Percentiles rank a stretch among this genome's conserved stretches.
Conservation (phyloP, 2,113 vertebrate genomes). For the Pseudopodoces humilis region DNA sequence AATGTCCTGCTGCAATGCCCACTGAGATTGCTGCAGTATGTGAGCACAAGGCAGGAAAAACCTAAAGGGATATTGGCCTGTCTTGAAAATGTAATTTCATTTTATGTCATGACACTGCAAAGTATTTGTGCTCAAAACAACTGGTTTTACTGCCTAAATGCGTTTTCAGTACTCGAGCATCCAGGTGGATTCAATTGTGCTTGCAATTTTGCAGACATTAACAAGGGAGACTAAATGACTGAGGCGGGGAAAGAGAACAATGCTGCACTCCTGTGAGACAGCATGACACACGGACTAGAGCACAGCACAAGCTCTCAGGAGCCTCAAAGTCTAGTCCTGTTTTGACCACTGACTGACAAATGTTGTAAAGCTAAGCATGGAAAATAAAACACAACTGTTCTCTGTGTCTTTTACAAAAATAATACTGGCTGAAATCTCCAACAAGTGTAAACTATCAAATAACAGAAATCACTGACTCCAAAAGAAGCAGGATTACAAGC, state of each 20-base stretch:
- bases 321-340: background rate
- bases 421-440: background rate
- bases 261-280: background rate
- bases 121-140: slow-evolving; percentile 17
- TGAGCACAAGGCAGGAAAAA: background rate
- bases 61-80: background rate
- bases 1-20: background rate
- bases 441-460: background rate
- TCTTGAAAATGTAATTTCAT: background rate
- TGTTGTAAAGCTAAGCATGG: background rate
- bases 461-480: background rate
- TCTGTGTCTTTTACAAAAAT: background rate
- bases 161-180: slow-evolving; percentile 12
- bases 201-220: slow-evolving; percentile 38
- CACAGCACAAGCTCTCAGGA: background rate
- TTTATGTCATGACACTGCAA: background rate
- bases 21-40: background rate
- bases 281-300: background rate
- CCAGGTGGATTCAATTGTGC: slow-evolving; percentile 10
- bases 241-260: background rate
- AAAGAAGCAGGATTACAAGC: background rate
- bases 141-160: slow-evolving; percentile 34
- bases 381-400: background rate
- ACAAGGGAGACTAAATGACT: background rate
- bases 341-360: background rate